Evolutionary conservation across 1,140 invertebrate genomes (phyloP), one percentile per base, ranked within the genome.

Genomic region (Pollicipes pollicipes): DNA sequence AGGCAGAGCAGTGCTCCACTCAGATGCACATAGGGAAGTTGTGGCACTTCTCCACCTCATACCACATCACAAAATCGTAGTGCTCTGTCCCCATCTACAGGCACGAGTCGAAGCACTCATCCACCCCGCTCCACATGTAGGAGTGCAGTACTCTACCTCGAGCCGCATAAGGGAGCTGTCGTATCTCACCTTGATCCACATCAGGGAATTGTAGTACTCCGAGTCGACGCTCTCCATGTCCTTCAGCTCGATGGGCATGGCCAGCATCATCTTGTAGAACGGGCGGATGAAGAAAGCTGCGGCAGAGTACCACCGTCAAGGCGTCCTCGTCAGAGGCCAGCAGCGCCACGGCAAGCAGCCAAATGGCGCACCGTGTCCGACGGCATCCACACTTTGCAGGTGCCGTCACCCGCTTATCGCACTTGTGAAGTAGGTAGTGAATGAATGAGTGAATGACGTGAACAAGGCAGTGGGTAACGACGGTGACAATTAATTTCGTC

Each of bases 261-360:
- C 87, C 74, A 99, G 80, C 95, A 99, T 98, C 96, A 99, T 98
- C 83, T 98, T 99, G 82, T 99, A 99, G 82, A 98, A 98, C 74
- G 96, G 96, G 78, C 96, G 88, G 81, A 99, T 98, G 81, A 99
- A 99, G 81, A 98, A 98, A 68, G 94, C 95, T 94, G 75, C 30
- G 78, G 78, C 70, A 74, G 71, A 69, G n/a, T n/a, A n/a, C n/a
- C n/a, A n/a, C n/a, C n/a, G n/a, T n/a, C 73, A 68, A 31, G 70
- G 10, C 70, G 28, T 35, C 27, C 30, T 72, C 29, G 13, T 31
- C 31, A 71, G 70, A 3, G 66, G 68, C 17, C 29, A 30, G 28
- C 16, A 13, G 58, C 26, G 3, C 13, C 31, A 29, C 24, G 28
- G 28, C 71, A 72, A 35, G 0, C 37, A 32, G 16, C 1, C 3